phyloP scores from a whole-genome alignment of 2,113 vertebrate species.

The Propithecus coquereli region DNA sequence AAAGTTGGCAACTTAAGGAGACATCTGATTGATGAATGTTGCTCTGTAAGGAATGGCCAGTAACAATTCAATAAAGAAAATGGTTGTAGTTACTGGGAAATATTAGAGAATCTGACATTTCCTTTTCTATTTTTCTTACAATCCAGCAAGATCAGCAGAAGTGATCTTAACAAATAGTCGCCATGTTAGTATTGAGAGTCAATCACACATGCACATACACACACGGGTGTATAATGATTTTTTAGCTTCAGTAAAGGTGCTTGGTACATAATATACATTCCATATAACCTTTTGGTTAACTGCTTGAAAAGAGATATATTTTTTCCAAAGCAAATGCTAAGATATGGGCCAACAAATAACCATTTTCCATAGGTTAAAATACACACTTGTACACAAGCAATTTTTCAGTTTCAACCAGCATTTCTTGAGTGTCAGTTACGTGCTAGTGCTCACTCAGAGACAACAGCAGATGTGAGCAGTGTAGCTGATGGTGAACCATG shows the following conservation, averaged over 20 bases:
- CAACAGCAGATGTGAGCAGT: neutral
- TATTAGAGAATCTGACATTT: neutral
- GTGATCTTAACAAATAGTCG: neutral
- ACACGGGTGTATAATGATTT: neutral
- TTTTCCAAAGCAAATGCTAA: slow-evolving; percentile 2
- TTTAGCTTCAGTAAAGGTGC: neutral
- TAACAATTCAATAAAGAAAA: slow-evolving; percentile 12
- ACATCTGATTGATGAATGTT: neutral
- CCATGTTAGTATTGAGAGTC: neutral
- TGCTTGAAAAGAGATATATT: neutral
- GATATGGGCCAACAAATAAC: neutral
- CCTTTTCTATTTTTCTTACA: neutral
- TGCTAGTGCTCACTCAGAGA: neutral
- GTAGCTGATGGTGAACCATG: neutral
- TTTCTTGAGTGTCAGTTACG: neutral
- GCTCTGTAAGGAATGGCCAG: neutral
- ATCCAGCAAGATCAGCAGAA: neutral
- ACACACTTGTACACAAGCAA: neutral
- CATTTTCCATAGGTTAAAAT: neutral
- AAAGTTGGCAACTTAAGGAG: neutral
- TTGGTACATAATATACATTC: slow-evolving; percentile 59
- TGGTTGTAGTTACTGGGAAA: neutral
- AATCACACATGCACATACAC: neutral
- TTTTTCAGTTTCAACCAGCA: neutral
- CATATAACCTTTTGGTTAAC: neutral